Percentiles rank a stretch among this genome's conserved stretches.
Evolutionary conservation across 53 echinoderm and acorn worm genomes (phyloP).

Genomic region (Paelopatides confundens): DNA sequence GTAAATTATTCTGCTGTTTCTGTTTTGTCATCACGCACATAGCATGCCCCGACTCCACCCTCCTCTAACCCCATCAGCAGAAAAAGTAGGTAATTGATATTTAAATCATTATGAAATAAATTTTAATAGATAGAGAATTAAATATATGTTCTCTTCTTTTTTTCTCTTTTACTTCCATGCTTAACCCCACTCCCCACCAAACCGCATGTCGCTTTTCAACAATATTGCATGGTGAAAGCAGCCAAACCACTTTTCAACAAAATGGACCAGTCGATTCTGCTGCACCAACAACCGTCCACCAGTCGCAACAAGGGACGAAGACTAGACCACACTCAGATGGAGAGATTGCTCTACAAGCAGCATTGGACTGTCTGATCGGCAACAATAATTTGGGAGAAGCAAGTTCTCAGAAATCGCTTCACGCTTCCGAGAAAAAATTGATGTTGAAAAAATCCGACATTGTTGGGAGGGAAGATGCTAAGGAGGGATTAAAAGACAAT

Average conservation of each 20-base stretch:
- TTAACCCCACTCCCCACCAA: background rate
- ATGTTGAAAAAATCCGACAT: background rate
- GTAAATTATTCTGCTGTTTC: no score
- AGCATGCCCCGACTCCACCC: no score
- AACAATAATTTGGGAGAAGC: background rate
- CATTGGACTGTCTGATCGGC: background rate
- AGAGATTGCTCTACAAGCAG: background rate
- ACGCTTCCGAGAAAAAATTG: background rate
- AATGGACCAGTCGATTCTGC: background rate
- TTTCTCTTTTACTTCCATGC: conserved; percentile 15
- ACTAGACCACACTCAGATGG: background rate
- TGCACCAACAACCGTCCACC: background rate
- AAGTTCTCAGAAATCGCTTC: background rate
- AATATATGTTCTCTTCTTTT: background rate
- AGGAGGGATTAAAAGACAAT: background rate
- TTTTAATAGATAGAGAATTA: no score
- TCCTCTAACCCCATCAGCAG: no score
- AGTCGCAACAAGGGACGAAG: background rate
- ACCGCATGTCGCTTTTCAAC: conserved; percentile 19
- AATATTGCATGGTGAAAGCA: background rate
- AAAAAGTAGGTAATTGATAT: no score
- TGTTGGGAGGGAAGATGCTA: background rate
- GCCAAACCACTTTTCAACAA: background rate
- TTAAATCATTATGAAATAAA: no score
- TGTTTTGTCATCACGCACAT: no score